Percentiles rank a stretch among this genome's conserved stretches.
phyloP scores from a whole-genome alignment of 2,797 vertebrate species.

The Bradypus variegatus region DNA sequence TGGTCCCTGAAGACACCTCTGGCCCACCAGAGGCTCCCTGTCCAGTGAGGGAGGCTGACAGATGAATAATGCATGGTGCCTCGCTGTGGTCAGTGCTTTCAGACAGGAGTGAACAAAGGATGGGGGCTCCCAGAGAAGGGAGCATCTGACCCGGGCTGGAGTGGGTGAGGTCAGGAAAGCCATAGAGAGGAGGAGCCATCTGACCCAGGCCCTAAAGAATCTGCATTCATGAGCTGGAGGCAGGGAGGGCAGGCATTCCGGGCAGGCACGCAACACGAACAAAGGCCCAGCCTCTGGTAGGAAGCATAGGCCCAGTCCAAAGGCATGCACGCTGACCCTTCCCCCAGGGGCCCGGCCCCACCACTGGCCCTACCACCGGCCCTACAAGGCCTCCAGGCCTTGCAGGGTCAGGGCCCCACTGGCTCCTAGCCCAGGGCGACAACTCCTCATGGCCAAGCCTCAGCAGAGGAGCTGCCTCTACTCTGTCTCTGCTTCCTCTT shows the following conservation, averaged over 20 bases:
- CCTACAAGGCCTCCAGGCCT: background rate
- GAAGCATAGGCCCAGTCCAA: background rate
- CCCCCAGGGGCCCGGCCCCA: background rate
- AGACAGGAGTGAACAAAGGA: slow-evolving; percentile 8
- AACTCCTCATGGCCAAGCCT: background rate
- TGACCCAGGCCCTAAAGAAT: background rate
- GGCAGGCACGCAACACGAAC: background rate
- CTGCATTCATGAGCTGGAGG: background rate
- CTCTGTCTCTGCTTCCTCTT: background rate
- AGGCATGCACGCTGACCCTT: background rate
- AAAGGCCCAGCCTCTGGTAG: background rate
- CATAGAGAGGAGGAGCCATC: background rate
- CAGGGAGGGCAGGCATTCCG: background rate
- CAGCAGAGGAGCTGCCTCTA: background rate
- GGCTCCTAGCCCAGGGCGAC: background rate
- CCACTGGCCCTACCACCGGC: background rate
- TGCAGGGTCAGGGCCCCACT: background rate
- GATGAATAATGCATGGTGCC: background rate
- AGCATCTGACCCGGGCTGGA: background rate
- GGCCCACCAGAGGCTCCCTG: background rate
- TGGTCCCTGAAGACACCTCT: background rate
- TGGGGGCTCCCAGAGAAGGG: background rate
- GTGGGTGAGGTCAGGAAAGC: background rate
- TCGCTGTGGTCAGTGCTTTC: background rate
- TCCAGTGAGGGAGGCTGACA: background rate